Evolutionary conservation across 30 jellyfish, hydroid and myxozoan genomes (phyloP).

Genomic region (Clytia hemisphaerica): DNA sequence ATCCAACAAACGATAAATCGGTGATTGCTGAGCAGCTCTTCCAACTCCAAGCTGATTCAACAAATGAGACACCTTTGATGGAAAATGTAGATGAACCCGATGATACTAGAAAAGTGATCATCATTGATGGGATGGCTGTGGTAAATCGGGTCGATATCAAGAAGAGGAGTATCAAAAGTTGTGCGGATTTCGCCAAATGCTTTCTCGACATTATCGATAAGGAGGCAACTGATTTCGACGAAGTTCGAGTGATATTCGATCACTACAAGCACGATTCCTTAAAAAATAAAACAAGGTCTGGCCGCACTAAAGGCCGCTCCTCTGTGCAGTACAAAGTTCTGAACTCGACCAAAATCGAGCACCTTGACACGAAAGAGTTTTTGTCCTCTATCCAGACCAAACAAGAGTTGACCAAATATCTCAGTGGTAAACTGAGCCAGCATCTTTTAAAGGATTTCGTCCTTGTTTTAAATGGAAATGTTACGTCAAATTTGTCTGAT

Average conservation of each 20-base stretch:
- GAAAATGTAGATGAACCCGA: too few species aligned
- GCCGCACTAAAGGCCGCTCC: too few species aligned
- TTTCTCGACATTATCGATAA: too few species aligned
- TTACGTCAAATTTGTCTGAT: conserved; percentile 10
- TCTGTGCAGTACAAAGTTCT: conserved; percentile 9
- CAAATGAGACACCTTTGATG: too few species aligned
- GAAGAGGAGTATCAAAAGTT: too few species aligned
- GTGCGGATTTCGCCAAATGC: too few species aligned
- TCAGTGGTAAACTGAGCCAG: not conserved
- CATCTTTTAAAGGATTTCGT: not conserved
- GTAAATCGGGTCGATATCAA: not conserved
- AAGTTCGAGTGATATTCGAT: too few species aligned
- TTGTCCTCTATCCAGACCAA: conserved; percentile 26
- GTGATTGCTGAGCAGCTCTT: too few species aligned
- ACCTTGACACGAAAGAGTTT: conserved; percentile 17
- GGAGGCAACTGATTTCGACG: too few species aligned
- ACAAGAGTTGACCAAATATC: conserved; percentile 19
- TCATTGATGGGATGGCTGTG: not conserved
- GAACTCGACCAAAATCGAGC: not conserved
- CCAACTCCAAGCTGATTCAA: too few species aligned
- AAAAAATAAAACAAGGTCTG: too few species aligned
- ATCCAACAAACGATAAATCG: not conserved
- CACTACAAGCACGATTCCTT: too few species aligned
- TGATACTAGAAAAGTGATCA: not conserved
- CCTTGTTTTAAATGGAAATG: not conserved